Conservation (phyloP, 2,888 invertebrate genomes). For the Hesperia comma region DNA sequence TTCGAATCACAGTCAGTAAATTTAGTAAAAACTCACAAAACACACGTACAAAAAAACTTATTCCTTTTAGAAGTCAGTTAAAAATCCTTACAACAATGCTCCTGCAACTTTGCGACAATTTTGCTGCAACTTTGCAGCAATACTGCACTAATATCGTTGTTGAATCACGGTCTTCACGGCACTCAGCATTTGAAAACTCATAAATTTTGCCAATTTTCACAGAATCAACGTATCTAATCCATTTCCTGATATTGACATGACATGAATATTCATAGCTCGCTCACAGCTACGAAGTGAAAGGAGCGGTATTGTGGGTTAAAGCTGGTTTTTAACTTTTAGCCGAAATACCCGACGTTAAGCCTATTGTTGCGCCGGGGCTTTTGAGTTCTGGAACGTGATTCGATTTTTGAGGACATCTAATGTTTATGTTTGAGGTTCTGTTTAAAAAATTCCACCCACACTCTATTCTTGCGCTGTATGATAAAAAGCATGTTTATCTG, state of each 20-base stretch:
- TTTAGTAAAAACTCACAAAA: no score
- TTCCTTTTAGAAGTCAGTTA: no score
- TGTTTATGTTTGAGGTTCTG: neutral
- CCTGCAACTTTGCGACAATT: no score
- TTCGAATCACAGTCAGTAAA: no score
- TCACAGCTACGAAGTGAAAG: conserved; percentile 9
- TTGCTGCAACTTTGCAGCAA: no score
- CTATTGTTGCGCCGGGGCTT: conserved; percentile 13
- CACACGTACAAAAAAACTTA: no score
- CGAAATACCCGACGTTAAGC: conserved; percentile 11
- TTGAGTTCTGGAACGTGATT: conserved; percentile 19
- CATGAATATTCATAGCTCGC: conserved; percentile 11
- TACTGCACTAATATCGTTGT: no score
- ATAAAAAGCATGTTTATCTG: neutral
- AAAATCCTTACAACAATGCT: no score
- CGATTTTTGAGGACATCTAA: conserved; percentile 12
- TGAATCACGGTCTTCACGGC: neutral
- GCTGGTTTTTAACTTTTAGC: conserved; percentile 5
- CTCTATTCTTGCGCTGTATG: neutral
- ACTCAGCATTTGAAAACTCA: neutral
- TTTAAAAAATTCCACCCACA: neutral
- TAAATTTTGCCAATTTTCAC: neutral
- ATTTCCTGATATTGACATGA: conserved; percentile 11
- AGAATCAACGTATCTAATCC: conserved; percentile 13
- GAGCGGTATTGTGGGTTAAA: conserved; percentile 8